Evolutionary conservation across 2,797 vertebrate species (phyloP), one percentile per base, ranked within the genome.

Genomic region (Hafferia zeledoni): DNA sequence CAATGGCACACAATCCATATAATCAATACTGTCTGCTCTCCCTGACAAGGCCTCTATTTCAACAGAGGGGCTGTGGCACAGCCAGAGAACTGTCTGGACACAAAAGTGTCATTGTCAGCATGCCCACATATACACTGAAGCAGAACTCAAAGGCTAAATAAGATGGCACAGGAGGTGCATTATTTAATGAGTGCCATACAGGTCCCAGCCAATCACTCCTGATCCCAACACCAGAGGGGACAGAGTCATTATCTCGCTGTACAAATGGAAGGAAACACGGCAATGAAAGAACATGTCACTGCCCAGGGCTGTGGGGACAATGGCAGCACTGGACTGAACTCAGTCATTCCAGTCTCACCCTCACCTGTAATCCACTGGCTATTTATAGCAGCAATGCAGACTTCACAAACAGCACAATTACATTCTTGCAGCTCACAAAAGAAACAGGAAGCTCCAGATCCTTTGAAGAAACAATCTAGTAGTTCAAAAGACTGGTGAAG

Each of bases 331-430:
- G 47, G 46, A 52, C 59, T 79, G 70, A 65, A 43, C 0, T 1
- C 43, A 72, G 70, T 71, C 69, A 70, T 82, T 93, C 72, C 78
- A 27, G 33, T 46, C 65, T 65, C 65, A 60, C 52, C 59, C 83
- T 89, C 93, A 89, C 70, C 84, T 92, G 69, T 83, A 87, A 90
- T 91, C 60, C 78, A 92, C 50, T 60, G 43, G 19, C 46, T 91
- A 86, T 90, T 91, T 77, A 85, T 72, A 87, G 79, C 3, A 71
- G 60, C 5, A 75, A 50, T 31, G 31, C 43, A 52, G 67, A 49
- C 46, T 49, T 91, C 65, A 85, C 71, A 71, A 63, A 28, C 47
- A 83, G 46, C 47, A 80, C 47, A 57, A 95, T 91, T 64, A 57
- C 64, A 70, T 50, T 78, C 78, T 68, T 74, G 49, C 19, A 83